phyloP scores from a whole-genome alignment of 64 coral and sea anemone genomes.

The Catalaphyllia jardinei region DNA sequence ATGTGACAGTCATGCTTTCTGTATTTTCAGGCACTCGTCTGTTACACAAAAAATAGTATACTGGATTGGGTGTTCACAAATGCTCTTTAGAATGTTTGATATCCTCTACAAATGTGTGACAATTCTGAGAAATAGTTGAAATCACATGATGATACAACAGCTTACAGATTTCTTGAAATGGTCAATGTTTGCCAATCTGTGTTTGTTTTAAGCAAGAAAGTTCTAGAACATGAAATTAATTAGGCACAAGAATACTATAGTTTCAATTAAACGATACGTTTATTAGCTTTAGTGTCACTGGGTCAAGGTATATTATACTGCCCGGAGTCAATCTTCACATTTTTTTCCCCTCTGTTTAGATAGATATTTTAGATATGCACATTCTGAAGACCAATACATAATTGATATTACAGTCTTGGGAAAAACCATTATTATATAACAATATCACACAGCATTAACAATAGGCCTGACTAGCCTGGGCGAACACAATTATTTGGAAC shows the following conservation, averaged over 20 bases:
- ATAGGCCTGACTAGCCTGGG: background rate
- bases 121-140: background rate
- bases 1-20: background rate
- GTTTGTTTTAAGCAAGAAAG: background rate
- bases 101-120: background rate
- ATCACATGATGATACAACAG: background rate
- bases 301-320: background rate
- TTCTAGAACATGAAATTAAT: slow-evolving; percentile 11
- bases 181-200: background rate
- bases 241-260: slow-evolving; percentile 5
- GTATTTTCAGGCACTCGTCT: background rate
- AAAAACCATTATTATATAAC: background rate
- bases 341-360: background rate
- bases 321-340: background rate
- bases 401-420: background rate
- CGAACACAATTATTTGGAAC: background rate
- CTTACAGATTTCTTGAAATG: background rate
- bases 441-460: background rate
- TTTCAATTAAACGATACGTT: background rate
- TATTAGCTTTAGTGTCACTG: background rate
- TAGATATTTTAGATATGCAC: background rate
- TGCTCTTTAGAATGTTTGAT: background rate
- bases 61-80: background rate
- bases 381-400: slow-evolving; percentile 7
- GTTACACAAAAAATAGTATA: background rate